Conservation (phyloP, 1,140 invertebrate species). For the Berghia stephanieae region DNA sequence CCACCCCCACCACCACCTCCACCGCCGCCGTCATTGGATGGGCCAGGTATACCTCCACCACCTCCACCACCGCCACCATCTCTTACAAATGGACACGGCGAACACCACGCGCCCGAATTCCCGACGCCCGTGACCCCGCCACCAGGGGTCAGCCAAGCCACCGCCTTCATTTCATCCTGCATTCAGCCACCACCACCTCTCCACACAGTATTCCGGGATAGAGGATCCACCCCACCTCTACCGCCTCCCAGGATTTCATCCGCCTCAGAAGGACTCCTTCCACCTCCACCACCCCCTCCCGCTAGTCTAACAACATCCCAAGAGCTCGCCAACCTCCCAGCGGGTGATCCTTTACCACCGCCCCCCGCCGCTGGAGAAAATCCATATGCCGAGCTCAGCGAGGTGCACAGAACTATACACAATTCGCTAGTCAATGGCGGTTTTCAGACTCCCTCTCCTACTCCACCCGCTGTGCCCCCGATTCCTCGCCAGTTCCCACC, state of each 20-base stretch:
- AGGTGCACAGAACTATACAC: conserved; percentile 30
- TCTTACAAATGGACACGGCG: neutral
- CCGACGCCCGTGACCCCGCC: conserved; percentile 37
- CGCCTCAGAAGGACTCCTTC: neutral
- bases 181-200: conserved; percentile 38
- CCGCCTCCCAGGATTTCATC: conserved; percentile 29
- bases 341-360: conserved; percentile 25
- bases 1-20: conserved; percentile 38
- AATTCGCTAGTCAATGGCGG: conserved; percentile 27
- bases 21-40: too few relatives aligned
- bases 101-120: conserved; percentile 5
- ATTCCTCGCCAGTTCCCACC: conserved; percentile 28
- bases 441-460: conserved; percentile 31
- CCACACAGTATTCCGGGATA: conserved; percentile 22
- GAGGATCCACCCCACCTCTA: conserved; percentile 30
- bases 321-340: conserved; percentile 19
- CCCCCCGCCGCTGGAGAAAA: conserved; percentile 40
- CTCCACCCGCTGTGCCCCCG: conserved; percentile 15
- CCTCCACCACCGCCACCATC: conserved; percentile 33
- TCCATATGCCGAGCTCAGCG: conserved; percentile 35
- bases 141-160: conserved; percentile 30
- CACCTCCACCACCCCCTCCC: conserved; percentile 32
- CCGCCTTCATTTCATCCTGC: conserved; percentile 32
- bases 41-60: conserved; percentile 31
- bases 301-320: conserved; percentile 3